Evolutionary conservation across 2,113 vertebrate genomes (phyloP).

Genomic region (Cyanistes caeruleus): DNA sequence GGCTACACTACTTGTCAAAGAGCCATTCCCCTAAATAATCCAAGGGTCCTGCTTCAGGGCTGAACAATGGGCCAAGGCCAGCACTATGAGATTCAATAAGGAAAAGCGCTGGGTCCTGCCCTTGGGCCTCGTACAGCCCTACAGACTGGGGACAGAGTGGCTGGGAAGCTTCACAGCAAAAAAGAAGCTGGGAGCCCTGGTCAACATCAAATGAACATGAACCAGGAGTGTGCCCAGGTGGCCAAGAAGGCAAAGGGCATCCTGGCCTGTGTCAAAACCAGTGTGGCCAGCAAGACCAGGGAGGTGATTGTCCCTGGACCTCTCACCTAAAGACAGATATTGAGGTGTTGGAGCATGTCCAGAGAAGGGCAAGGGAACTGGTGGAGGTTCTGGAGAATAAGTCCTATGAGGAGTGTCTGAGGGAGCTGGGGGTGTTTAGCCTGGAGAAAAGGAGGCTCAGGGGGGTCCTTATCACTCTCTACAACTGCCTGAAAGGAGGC

Average conservation of each 20-base stretch:
- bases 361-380: not conserved
- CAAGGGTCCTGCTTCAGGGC: not conserved
- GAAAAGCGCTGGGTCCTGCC: no score
- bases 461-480: not conserved
- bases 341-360: not conserved
- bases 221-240: not conserved
- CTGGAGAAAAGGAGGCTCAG: not conserved
- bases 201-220: not conserved
- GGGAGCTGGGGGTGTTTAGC: not conserved
- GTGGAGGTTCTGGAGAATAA: not conserved
- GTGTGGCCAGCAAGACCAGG: not conserved
- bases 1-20: not conserved
- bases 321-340: not conserved
- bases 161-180: not conserved
- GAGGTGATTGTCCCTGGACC: no score
- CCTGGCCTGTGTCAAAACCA: not conserved
- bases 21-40: not conserved
- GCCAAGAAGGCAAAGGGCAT: not conserved
- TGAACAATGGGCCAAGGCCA: not conserved
- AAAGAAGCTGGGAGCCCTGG: not conserved
- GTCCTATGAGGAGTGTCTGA: not conserved
- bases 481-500: not conserved
- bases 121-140: accelerated
- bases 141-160: no score
- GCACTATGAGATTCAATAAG: not conserved